These are phyloP conservation scores for Pseudomugil gertrudae DNA, from an alignment of 2,797 vertebrate genomes.

Conservation along the genomic window DNA sequence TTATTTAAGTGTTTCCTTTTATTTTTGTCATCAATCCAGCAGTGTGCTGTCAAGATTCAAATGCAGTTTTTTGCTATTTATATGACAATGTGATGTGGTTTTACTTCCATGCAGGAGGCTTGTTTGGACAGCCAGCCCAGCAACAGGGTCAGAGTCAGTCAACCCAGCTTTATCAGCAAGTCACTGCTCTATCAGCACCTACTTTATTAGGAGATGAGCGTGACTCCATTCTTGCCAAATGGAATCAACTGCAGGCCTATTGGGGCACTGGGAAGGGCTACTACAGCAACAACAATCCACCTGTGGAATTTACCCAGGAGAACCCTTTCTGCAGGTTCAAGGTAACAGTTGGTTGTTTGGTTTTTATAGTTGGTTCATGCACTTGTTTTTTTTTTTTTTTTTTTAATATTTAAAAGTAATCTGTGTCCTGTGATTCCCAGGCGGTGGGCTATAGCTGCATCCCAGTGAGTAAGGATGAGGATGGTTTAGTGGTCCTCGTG, in stretches of 20 bases:
- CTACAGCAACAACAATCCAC: slow-evolving; percentile 90
- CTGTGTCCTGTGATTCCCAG: slow-evolving; percentile 67
- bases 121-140: slow-evolving; percentile 89
- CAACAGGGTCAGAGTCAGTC: slow-evolving; percentile 84
- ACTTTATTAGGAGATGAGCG: slow-evolving; percentile 94
- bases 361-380: not conserved
- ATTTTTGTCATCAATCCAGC: not conserved
- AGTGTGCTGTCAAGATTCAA: not conserved
- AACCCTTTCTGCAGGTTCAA: slow-evolving; percentile 98
- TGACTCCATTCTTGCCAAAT: slow-evolving; percentile 95
- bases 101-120: slow-evolving; percentile 74
- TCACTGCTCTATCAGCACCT: slow-evolving; percentile 93
- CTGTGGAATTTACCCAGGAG: slow-evolving; percentile 95
- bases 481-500: slow-evolving; percentile 91
- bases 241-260: slow-evolving; percentile 99
- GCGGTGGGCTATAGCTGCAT: slow-evolving; percentile 95
- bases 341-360: slow-evolving; percentile 71
- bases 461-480: slow-evolving; percentile 93
- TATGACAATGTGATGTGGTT: not conserved
- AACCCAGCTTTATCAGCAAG: slow-evolving; percentile 93
- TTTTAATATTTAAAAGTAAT: not conserved
- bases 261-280: slow-evolving; percentile 98
- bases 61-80: not conserved
- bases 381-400: too few relatives aligned
- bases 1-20: not conserved